These are phyloP conservation scores for Thalpophila matura DNA, from an alignment of 2,888 invertebrate species.

Conservation along the genomic window DNA sequence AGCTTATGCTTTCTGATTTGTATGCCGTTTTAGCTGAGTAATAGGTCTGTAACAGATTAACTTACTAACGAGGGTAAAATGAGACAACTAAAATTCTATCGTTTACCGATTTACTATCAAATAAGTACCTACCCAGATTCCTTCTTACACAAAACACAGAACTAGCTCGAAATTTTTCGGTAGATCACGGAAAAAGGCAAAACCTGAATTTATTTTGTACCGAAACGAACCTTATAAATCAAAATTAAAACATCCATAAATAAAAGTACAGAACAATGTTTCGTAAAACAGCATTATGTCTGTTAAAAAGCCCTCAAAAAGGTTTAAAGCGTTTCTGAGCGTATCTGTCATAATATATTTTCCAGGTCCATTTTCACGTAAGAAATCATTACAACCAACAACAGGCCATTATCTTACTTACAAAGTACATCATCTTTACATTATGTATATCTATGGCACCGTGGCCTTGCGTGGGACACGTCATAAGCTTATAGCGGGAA, in stretches of 20 bases:
- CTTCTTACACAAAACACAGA: too few relatives aligned
- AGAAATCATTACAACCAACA: conserved; percentile 74
- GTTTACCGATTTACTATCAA: too few relatives aligned
- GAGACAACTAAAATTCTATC: too few relatives aligned
- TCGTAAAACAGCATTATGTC: conserved; percentile 29
- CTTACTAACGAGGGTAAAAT: too few relatives aligned
- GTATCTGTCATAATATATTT: conserved; percentile 58
- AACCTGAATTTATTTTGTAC: background rate
- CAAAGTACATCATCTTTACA: conserved; percentile 65
- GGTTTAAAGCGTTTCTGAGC: conserved; percentile 34
- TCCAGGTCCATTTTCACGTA: conserved; percentile 69
- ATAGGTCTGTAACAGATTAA: too few relatives aligned
- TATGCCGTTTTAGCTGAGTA: too few relatives aligned
- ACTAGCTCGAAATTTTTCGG: background rate
- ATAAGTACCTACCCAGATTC: too few relatives aligned
- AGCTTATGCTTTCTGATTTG: too few relatives aligned
- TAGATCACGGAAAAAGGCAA: background rate
- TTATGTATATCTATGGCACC: conserved; percentile 54
- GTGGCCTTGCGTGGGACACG: conserved; percentile 12
- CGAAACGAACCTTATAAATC: conserved; percentile 17
- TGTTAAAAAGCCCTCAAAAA: conserved; percentile 47
- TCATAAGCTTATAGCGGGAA: conserved; percentile 11
- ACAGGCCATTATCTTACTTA: conserved; percentile 72
- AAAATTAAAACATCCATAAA: conserved; percentile 35
- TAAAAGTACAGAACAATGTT: conserved; percentile 33